Base-by-base conservation (phyloP, 2,797 vertebrate species). In the Lepus townsendii region DNA sequence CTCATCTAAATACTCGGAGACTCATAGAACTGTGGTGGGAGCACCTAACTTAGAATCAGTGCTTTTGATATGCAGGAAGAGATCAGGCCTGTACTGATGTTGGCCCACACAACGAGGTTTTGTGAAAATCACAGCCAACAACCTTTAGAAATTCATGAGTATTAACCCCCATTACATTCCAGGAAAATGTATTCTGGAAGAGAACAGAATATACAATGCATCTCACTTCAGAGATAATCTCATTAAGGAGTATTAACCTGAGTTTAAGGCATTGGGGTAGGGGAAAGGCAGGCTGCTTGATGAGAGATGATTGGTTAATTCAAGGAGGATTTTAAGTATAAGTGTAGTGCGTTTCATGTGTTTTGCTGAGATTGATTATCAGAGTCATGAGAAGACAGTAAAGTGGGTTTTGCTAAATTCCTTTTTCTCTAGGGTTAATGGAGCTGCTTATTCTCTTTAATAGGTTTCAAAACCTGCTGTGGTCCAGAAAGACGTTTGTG, bases 391-490 rank as follows among this genome's bases (percentile, higher is more conserved):
- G 69, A 88, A 87, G n/a, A 71, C 22, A 60, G 0, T 9, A 38
- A n/a, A 83, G 19, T 66, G 5, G n/a, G 10, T 85, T 77, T 85
- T 83, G 24, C 54, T 71, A 27, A 68, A 16, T 87, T 78, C 91
- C n/a, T 93, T 83, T 93, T 86, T 62, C 79, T 88, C 77, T 3
- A 47, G 72, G 38, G 78, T 85, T 96, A 92, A 95, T 27, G 66
- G 63, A 93, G 32, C 91, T 57, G 93, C 32, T 93, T 73, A 30
- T 93, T 52, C 63, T 96, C 17, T 97, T 92, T 71, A 88, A 90
- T 96, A 99, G 99, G 96, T 99, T 99, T 97, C 99, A 99, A 98
- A 99, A 99, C 88, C 98, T 99, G 5, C 98, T 99, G 54, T 99
- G 99, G 99, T 99, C 99, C 5, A 98, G 99, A 60, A 99, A 99